Percentiles rank a stretch among this genome's conserved stretches.
Conservation (phyloP, 2,888 invertebrate genomes). For the Trissonchulus sp. region DNA sequence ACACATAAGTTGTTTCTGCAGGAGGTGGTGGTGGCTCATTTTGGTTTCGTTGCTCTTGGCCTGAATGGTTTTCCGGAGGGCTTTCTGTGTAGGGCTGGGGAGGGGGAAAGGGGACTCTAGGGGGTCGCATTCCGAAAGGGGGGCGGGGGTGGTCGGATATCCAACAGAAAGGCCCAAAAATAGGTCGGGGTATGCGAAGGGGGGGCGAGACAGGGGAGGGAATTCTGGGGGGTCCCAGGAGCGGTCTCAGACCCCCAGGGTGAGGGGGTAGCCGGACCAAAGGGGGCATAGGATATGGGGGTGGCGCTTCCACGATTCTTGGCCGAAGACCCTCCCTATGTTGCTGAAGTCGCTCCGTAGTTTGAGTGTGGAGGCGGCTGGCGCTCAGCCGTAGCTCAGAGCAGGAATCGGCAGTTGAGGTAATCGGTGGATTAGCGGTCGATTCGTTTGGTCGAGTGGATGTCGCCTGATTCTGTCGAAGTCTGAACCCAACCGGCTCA, state of each 20-base stretch:
- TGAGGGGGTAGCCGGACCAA: not conserved
- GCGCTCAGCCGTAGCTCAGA: not conserved
- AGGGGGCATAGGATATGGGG: not conserved
- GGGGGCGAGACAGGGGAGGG: not conserved
- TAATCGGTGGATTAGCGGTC: too few relatives aligned
- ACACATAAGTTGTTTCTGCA: too few relatives aligned
- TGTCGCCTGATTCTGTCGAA: not conserved
- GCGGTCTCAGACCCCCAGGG: not conserved
- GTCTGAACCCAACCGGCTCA: constrained; percentile 11
- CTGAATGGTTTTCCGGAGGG: too few relatives aligned
- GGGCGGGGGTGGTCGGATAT: not conserved
- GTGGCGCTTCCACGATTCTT: not conserved
- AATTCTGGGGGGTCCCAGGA: not conserved
- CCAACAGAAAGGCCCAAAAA: not conserved
- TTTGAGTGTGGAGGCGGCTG: not conserved
- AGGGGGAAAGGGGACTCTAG: too few relatives aligned
- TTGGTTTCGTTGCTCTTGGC: too few relatives aligned
- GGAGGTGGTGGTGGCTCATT: too few relatives aligned
- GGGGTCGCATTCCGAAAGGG: too few relatives aligned
- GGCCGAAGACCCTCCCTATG: not conserved
- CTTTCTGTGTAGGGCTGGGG: too few relatives aligned
- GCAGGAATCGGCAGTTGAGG: too few relatives aligned
- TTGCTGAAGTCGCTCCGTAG: too few relatives aligned
- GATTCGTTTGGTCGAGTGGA: not conserved
- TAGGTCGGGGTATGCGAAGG: not conserved